These are phyloP conservation scores for Hirtodrosophila cameraria DNA, from an alignment of 2,888 invertebrate genomes.

Conservation along the genomic window DNA sequence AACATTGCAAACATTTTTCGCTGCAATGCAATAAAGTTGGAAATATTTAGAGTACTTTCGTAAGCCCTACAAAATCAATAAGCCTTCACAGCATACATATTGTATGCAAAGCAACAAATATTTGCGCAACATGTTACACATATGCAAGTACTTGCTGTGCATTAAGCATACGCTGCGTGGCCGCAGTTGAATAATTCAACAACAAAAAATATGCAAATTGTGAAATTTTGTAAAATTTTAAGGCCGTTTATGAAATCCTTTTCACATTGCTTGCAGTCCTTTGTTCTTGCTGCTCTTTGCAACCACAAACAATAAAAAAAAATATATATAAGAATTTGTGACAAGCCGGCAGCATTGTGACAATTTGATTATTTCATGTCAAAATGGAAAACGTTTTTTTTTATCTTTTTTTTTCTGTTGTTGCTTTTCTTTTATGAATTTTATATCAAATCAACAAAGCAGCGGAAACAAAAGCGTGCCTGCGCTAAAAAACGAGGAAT, in stretches of 20 bases:
- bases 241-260: slow-evolving; percentile 26
- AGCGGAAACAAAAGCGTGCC: slow-evolving; percentile 7
- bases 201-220: slow-evolving; percentile 46
- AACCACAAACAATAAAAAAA: slow-evolving; percentile 12
- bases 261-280: slow-evolving; percentile 15
- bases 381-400: slow-evolving; percentile 54
- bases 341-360: slow-evolving; percentile 50
- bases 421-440: slow-evolving; percentile 63
- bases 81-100: neutral
- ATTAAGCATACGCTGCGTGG: slow-evolving; percentile 36
- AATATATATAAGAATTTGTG: slow-evolving; percentile 26
- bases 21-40: neutral
- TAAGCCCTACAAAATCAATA: slow-evolving; percentile 26
- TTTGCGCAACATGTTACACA: slow-evolving; percentile 6
- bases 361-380: slow-evolving; percentile 75
- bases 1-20: slow-evolving; percentile 13
- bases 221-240: slow-evolving; percentile 4
- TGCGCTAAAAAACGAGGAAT: no score
- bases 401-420: slow-evolving; percentile 3
- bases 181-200: slow-evolving; percentile 37
- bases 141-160: neutral
- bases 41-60: slow-evolving; percentile 17
- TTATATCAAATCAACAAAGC: slow-evolving; percentile 59
- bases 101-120: slow-evolving; percentile 6
- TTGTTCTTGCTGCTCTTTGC: slow-evolving; percentile 3